Percentiles rank a stretch among this genome's conserved stretches.
phyloP scores from a whole-genome alignment of 2,888 invertebrate genomes.

The Lamproptera curius region DNA sequence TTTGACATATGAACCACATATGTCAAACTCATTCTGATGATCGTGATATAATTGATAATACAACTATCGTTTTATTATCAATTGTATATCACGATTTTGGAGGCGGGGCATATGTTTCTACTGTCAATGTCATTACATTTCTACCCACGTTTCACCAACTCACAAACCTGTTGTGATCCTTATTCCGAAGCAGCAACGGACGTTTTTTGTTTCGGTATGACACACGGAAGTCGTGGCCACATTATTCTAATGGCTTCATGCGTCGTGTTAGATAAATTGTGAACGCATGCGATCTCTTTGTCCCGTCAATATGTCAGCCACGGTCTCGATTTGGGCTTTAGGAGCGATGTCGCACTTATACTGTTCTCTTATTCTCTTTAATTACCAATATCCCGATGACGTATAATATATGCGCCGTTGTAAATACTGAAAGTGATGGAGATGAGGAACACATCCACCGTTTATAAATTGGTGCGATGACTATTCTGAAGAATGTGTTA shows the following conservation, averaged over 20 bases:
- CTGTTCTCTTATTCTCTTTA: slow-evolving; percentile 31
- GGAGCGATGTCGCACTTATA: slow-evolving; percentile 53
- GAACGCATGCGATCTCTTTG: slow-evolving; percentile 59
- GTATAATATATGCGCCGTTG: slow-evolving; percentile 15
- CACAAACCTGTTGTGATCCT: slow-evolving; percentile 11
- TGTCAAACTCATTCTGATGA: neutral
- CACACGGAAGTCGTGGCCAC: slow-evolving; percentile 41
- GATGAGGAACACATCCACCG: neutral
- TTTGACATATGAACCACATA: slow-evolving; percentile 1
- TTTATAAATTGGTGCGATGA: no score
- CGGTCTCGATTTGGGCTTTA: slow-evolving; percentile 46
- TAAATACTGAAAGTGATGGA: slow-evolving; percentile 15
- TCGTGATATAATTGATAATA: neutral
- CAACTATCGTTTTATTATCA: slow-evolving; percentile 27
- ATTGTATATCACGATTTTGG: slow-evolving; percentile 26
- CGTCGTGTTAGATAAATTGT: slow-evolving; percentile 61
- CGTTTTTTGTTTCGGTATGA: slow-evolving; percentile 16
- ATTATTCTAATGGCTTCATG: slow-evolving; percentile 41
- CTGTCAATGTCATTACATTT: slow-evolving; percentile 28
- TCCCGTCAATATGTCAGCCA: slow-evolving; percentile 72
- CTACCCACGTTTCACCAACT: slow-evolving; percentile 19
- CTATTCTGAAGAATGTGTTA: no score
- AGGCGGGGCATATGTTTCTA: slow-evolving; percentile 25
- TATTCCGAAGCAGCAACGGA: slow-evolving; percentile 11
- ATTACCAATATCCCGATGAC: slow-evolving; percentile 19